phyloP scores from a whole-genome alignment of 2,888 invertebrate species.

The Biston betularia region DNA sequence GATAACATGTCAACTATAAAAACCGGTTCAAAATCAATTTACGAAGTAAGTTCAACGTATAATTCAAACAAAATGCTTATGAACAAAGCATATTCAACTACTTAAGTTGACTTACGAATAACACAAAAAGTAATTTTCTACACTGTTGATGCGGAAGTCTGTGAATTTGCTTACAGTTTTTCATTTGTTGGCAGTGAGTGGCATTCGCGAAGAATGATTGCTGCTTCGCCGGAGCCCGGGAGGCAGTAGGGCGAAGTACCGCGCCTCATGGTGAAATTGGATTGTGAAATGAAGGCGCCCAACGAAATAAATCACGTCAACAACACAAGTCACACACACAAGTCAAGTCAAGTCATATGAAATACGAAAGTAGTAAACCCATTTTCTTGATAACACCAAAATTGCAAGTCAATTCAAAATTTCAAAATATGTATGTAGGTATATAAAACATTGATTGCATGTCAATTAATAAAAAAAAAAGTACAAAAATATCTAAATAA shows the following conservation, averaged over 20 bases:
- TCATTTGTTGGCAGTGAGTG: conserved; percentile 15
- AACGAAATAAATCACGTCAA: neutral
- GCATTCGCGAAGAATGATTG: conserved; percentile 8
- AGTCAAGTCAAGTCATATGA: too few species aligned
- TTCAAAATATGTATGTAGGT: too few species aligned
- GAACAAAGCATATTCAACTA: neutral
- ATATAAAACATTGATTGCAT: too few species aligned
- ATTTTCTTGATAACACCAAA: too few species aligned
- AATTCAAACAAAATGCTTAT: neutral
- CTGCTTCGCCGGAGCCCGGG: neutral
- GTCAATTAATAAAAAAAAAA: too few species aligned
- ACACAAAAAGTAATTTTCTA: conserved; percentile 10
- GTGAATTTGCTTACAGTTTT: conserved; percentile 12
- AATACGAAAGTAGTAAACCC: too few species aligned
- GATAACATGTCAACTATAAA: neutral
- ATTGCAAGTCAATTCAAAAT: too few species aligned
- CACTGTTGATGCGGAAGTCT: conserved; percentile 13
- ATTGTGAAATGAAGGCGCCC: neutral
- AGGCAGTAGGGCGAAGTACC: conserved; percentile 4
- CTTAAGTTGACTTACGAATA: conserved; percentile 5
- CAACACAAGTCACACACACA: neutral
- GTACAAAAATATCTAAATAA: too few species aligned
- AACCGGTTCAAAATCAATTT: too few species aligned
- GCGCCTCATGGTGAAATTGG: neutral
- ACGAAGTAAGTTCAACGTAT: too few species aligned